Base-by-base conservation (phyloP, 1,140 invertebrate genomes). In the Sarcophaga peregrina region DNA sequence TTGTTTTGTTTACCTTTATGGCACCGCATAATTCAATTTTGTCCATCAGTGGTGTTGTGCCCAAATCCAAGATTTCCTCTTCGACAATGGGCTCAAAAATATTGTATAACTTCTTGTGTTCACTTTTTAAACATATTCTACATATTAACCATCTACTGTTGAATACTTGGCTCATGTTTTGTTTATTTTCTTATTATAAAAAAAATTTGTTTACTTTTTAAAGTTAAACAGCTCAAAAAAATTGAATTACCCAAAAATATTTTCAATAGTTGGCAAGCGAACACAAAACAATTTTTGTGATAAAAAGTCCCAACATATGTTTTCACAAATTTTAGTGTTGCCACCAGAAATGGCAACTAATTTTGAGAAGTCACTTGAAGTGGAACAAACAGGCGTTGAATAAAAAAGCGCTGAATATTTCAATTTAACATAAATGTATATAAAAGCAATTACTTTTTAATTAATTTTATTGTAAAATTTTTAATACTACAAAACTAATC, bases 111-210 rank as follows among this genome's bases (percentile, higher is more conserved):
- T 87, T 86, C 9, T 83, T 83, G 45, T 85, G 83, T 5, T 86
- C 85, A 13, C 83, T 58, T 75, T 85, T 72, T 50, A 88, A 81
- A 50, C 88, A 89, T 68, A 89, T 88, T 25, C 88, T 81, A 54
- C 84, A 85, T 75, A 85, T 83, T 17, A 82, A 75, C 82, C 82
- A 85, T 81, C 73, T 74, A 8, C 45, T 74, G 50, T 50, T 78
- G 1, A 68, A 17, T 68, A 2, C 6, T 25, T 7, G 17, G 20
- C 7, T 8, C 62, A 68, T 68, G 7, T 68, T 68, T 25, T 37
- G 25, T 37, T 5, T 17, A 68, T 68, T 9, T 9, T 20, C 20
- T 68, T 68, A 20, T 52, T 52, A 52, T 5, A 10, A 13, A 52
- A 52, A 10, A 5, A 20, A 52, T 37, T 72, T 58, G 50, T 68